A percentile compares a stretch with the other conserved stretches of the same genome.
Conservation (phyloP, 2,113 vertebrate genomes). For the Epinephelus cyanopodus region DNA sequence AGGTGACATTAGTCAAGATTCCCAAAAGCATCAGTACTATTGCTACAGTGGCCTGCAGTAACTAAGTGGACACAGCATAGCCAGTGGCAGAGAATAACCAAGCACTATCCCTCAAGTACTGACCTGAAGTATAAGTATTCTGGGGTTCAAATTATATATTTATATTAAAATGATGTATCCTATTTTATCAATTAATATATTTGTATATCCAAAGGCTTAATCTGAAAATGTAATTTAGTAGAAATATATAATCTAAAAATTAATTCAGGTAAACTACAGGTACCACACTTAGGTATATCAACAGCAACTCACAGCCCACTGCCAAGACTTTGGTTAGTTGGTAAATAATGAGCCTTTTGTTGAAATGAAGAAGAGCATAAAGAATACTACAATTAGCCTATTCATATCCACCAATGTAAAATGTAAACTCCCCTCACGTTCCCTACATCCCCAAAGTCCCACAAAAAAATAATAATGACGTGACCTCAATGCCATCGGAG, state of each 20-base stretch:
- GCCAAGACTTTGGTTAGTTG: too few relatives aligned
- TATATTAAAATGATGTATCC: too few relatives aligned
- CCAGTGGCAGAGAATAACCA: neutral
- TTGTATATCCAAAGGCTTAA: too few relatives aligned
- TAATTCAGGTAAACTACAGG: too few relatives aligned
- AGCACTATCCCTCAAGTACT: neutral
- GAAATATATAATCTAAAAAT: too few relatives aligned
- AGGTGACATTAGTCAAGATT: neutral
- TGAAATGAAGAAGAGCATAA: neutral
- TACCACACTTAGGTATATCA: too few relatives aligned
- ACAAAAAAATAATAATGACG: neutral
- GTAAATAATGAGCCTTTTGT: neutral
- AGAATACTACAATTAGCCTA: neutral
- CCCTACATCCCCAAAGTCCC: neutral
- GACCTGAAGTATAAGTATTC: too few relatives aligned
- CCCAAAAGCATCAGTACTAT: neutral
- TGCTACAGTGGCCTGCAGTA: neutral
- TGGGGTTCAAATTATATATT: too few relatives aligned
- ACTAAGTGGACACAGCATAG: too few relatives aligned
- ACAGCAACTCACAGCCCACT: neutral
- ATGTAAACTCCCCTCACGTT: neutral
- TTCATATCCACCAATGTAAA: neutral
- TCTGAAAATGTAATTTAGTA: too few relatives aligned
- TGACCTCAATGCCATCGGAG: neutral
- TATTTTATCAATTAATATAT: too few relatives aligned